Evolutionary conservation across 2,797 vertebrate species (phyloP).

Genomic region (Melopsittacus undulatus): DNA sequence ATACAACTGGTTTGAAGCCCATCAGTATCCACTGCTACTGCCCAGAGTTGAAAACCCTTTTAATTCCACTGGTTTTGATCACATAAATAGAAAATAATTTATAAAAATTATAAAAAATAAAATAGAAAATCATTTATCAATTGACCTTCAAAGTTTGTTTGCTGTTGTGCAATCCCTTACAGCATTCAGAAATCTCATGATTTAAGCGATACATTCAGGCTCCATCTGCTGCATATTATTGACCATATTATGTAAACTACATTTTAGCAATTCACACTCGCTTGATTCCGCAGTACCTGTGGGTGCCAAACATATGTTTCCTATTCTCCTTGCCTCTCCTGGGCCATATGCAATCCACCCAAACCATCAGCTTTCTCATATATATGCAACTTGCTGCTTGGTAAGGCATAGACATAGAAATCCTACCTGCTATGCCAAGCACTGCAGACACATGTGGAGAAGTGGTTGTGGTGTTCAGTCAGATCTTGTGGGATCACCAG

Average conservation of each 20-base stretch:
- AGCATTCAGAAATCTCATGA: background rate
- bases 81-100: no score
- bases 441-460: background rate
- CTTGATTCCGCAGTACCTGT: slow-evolving; percentile 52
- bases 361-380: background rate
- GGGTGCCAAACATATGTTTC: slow-evolving; percentile 67
- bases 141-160: background rate
- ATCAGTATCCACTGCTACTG: background rate
- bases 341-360: slow-evolving; percentile 32
- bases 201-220: background rate
- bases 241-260: slow-evolving; percentile 60
- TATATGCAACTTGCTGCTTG: background rate
- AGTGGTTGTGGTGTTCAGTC: background rate
- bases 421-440: background rate
- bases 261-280: slow-evolving; percentile 41
- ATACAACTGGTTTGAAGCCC: accelerated
- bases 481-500: accelerated
- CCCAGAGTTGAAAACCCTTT: background rate
- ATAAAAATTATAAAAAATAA: no score
- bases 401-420: background rate
- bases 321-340: slow-evolving; percentile 51
- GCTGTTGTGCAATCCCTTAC: slow-evolving; percentile 12
- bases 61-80: background rate
- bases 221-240: slow-evolving; percentile 62
- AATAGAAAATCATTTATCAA: background rate